phyloP scores from a whole-genome alignment of 2,113 vertebrate species.

The Antechinus flavipes region DNA sequence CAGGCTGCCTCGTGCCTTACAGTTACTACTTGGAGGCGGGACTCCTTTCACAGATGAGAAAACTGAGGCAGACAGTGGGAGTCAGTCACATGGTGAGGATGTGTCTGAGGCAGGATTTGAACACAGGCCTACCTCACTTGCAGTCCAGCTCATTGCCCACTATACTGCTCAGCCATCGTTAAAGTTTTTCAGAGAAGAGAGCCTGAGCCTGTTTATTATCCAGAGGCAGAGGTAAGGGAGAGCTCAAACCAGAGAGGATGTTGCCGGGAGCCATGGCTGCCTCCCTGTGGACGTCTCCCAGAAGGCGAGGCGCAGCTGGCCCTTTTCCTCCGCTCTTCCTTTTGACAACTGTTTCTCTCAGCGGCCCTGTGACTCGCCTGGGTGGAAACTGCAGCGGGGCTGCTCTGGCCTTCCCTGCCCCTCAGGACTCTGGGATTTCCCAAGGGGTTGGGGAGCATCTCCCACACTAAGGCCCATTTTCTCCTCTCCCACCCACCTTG shows the following conservation, averaged over 20 bases:
- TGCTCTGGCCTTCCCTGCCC: neutral
- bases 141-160: neutral
- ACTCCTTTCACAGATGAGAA: neutral
- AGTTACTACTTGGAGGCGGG: neutral
- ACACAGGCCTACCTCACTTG: neutral
- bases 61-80: neutral
- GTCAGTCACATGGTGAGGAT: neutral
- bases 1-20: neutral
- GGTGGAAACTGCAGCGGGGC: neutral
- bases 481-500: no score
- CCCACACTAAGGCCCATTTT: no score
- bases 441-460: accelerated
- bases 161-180: neutral
- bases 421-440: neutral
- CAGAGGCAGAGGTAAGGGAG: neutral
- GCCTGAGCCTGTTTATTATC: neutral
- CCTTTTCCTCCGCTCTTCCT: neutral
- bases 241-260: neutral
- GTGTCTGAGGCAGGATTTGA: neutral
- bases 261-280: neutral
- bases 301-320: neutral
- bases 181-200: neutral
- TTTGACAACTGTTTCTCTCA: no score
- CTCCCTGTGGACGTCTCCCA: neutral
- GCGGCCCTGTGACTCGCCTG: neutral